phyloP scores from a whole-genome alignment of 2,888 invertebrate genomes.

The Platypus cylindrus region DNA sequence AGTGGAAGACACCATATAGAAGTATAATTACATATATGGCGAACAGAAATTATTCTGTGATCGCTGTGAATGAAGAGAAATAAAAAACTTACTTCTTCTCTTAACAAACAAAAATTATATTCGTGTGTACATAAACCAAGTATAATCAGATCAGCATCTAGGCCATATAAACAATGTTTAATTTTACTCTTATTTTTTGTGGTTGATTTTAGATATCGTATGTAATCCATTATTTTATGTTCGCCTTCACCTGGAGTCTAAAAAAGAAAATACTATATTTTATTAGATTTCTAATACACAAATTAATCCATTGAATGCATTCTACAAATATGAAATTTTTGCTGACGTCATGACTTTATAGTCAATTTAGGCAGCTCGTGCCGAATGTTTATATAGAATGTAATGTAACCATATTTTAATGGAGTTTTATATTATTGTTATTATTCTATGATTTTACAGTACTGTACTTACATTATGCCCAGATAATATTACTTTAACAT shows the following conservation, averaged over 20 bases:
- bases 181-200: constrained; percentile 82
- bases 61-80: background rate
- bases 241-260: constrained; percentile 95
- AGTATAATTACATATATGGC: no score
- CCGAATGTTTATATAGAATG: no score
- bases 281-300: no score
- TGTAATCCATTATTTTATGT: constrained; percentile 99
- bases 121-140: constrained; percentile 92
- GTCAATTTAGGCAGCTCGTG: background rate
- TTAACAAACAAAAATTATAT: constrained; percentile 82
- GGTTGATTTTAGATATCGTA: constrained; percentile 73
- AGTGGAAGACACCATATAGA: no score
- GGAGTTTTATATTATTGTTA: no score
- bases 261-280: constrained; percentile 15
- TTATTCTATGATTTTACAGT: no score
- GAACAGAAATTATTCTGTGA: constrained; percentile 3
- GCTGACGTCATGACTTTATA: background rate
- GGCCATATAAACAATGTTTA: constrained; percentile 89
- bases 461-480: constrained; percentile 90
- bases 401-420: no score
- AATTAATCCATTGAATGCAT: no score
- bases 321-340: background rate
- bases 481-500: constrained; percentile 74
- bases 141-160: constrained; percentile 97
- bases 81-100: constrained; percentile 79